phyloP scores from a whole-genome alignment of 92 coral and sea anemone species.

The Muricea muricata region DNA sequence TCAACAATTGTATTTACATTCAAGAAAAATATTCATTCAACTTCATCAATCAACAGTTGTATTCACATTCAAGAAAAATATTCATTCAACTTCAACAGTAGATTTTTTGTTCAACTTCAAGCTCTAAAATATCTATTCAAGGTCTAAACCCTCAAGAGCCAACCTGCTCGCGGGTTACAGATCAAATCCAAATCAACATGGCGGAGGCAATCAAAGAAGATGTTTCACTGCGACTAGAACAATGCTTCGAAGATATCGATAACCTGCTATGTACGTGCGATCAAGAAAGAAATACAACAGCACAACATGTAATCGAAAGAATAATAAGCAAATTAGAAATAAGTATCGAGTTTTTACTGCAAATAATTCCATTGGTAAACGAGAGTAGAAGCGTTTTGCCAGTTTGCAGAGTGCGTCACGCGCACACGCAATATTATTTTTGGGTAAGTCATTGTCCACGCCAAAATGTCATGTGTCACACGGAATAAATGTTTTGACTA shows the following conservation, averaged over 20 bases:
- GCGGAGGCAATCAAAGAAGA: neutral
- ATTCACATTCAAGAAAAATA: neutral
- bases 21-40: neutral
- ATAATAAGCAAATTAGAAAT: conserved; percentile 4
- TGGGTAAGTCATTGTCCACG: neutral
- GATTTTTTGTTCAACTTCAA: neutral
- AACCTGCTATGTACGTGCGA: neutral
- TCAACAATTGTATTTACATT: too few relatives aligned
- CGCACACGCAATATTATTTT: neutral
- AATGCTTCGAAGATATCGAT: neutral
- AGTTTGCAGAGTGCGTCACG: neutral
- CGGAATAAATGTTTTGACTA: neutral
- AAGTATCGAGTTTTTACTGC: conserved; percentile 46
- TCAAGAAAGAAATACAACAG: neutral
- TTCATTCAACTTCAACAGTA: neutral
- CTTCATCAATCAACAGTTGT: too few relatives aligned
- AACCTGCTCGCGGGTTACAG: neutral
- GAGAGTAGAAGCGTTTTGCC: conserved; percentile 56
- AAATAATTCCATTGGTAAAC: conserved; percentile 54
- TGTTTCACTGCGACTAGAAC: neutral
- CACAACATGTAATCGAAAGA: neutral
- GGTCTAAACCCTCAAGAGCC: neutral
- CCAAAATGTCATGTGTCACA: neutral
- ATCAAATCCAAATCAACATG: neutral
- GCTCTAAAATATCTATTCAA: neutral